Percentiles rank a stretch among this genome's conserved stretches.
Evolutionary conservation across 1,140 invertebrate genomes (phyloP).

Genomic region (Bombyx mandarina): DNA sequence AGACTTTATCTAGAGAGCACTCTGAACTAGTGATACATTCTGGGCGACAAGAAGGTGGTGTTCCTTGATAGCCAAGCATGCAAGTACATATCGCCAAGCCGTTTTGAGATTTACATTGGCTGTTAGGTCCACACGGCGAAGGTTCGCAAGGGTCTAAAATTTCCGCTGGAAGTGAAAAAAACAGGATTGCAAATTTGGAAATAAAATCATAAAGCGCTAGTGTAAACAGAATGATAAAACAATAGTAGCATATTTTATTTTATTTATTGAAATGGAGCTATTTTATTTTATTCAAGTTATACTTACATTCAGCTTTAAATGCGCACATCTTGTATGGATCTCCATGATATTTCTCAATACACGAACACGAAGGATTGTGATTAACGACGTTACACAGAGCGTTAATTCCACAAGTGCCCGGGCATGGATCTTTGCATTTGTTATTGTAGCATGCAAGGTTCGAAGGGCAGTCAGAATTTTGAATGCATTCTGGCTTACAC

Average conservation of each 20-base stretch:
- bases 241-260: no score
- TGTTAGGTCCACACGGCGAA: constrained; percentile 76
- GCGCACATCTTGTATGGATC: constrained; percentile 78
- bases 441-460: constrained; percentile 71
- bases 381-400: constrained; percentile 77
- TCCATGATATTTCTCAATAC: constrained; percentile 81
- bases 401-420: constrained; percentile 77
- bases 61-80: constrained; percentile 73
- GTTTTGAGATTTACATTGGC: constrained; percentile 69
- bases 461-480: constrained; percentile 72
- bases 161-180: constrained; percentile 35
- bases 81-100: constrained; percentile 75
- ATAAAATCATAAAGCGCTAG: not conserved
- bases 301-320: constrained; percentile 72
- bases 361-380: constrained; percentile 80
- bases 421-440: constrained; percentile 75
- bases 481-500: constrained; percentile 74
- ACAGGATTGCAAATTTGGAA: not conserved
- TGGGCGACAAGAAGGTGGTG: constrained; percentile 77
- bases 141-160: constrained; percentile 48
- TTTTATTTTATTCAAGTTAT: no score
- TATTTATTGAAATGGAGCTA: no score
- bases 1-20: constrained; percentile 74
- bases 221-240: no score
- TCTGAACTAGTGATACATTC: constrained; percentile 78